These are phyloP conservation scores for Poecilia picta DNA, from an alignment of 2,797 vertebrate genomes.

Conservation along the genomic window DNA sequence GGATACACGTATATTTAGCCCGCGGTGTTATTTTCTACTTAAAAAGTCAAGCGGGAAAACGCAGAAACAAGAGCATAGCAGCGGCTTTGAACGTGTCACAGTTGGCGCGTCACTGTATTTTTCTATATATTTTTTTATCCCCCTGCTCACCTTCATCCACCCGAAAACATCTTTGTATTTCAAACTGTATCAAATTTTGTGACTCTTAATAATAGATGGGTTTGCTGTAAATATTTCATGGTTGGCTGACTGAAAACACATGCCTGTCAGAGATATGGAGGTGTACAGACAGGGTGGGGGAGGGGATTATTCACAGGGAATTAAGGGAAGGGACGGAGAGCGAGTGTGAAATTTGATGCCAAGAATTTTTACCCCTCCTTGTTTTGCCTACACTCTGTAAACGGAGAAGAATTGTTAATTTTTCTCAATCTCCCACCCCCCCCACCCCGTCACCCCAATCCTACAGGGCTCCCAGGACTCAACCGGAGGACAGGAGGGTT, in stretches of 20 bases:
- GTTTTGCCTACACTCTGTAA: conserved; percentile 21
- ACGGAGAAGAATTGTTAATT: conserved; percentile 41
- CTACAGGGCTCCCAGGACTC: conserved; percentile 80
- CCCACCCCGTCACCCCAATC: background rate
- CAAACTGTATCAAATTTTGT: conserved; percentile 69
- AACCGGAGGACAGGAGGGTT: conserved; percentile 76
- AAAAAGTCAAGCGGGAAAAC: conserved; percentile 23
- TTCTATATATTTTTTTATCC: background rate
- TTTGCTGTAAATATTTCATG: conserved; percentile 82
- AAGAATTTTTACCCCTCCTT: conserved; percentile 48
- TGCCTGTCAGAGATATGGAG: conserved; percentile 72
- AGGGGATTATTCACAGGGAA: conserved; percentile 19
- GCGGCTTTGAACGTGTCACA: conserved; percentile 31
- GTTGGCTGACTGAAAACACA: conserved; percentile 73
- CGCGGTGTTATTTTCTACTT: conserved; percentile 22
- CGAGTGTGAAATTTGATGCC: conserved; percentile 62
- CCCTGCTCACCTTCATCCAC: conserved; percentile 14
- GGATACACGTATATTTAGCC: conserved; percentile 20
- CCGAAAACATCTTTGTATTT: conserved; percentile 53
- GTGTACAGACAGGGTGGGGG: conserved; percentile 56
- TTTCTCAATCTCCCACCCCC: conserved; percentile 8
- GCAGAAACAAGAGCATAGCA: background rate
- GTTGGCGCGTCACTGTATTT: conserved; percentile 7
- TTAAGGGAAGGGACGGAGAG: conserved; percentile 31
- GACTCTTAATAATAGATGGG: conserved; percentile 79